These are phyloP conservation scores for Aphidius gifuensis DNA, from an alignment of 1,140 invertebrate genomes.

Conservation along the genomic window DNA sequence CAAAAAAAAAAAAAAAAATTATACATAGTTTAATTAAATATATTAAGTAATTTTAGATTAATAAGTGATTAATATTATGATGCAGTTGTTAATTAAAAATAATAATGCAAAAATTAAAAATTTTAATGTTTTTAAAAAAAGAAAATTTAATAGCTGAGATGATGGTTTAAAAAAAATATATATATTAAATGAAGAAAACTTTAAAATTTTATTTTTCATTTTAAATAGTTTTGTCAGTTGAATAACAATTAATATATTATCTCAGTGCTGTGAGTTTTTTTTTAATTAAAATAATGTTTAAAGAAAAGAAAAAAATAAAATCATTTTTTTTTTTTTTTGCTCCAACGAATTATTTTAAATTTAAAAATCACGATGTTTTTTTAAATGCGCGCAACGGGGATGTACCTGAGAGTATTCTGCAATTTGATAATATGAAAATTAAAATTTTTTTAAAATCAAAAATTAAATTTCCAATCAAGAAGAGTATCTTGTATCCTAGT, in stretches of 20 bases:
- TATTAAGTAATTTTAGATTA: conserved; percentile 28
- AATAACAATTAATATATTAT: conserved; percentile 48
- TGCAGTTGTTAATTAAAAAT: conserved; percentile 51
- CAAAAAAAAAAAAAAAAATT: no score
- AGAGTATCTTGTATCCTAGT: conserved; percentile 16
- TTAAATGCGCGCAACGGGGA: conserved; percentile 26
- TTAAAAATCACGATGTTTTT: conserved; percentile 27
- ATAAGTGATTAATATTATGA: conserved; percentile 43
- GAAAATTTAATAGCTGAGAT: conserved; percentile 8
- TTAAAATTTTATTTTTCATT: conserved; percentile 48
- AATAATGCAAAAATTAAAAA: conserved; percentile 45
- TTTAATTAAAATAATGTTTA: not conserved
- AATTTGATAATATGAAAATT: conserved; percentile 20
- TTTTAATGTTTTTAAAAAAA: conserved; percentile 49
- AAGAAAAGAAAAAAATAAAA: not conserved
- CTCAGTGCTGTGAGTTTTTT: conserved; percentile 52
- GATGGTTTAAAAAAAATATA: not conserved
- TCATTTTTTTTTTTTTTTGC: not conserved
- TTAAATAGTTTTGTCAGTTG: conserved; percentile 47
- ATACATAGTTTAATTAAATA: conserved; percentile 19
- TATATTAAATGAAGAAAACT: conserved; percentile 7
- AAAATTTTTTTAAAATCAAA: conserved; percentile 9
- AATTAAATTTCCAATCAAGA: conserved; percentile 12
- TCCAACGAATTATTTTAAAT: not conserved
- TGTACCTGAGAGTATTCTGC: conserved; percentile 29